Evolutionary conservation across 2,888 invertebrate species (phyloP).

Genomic region (Choristoneura rosaceana): DNA sequence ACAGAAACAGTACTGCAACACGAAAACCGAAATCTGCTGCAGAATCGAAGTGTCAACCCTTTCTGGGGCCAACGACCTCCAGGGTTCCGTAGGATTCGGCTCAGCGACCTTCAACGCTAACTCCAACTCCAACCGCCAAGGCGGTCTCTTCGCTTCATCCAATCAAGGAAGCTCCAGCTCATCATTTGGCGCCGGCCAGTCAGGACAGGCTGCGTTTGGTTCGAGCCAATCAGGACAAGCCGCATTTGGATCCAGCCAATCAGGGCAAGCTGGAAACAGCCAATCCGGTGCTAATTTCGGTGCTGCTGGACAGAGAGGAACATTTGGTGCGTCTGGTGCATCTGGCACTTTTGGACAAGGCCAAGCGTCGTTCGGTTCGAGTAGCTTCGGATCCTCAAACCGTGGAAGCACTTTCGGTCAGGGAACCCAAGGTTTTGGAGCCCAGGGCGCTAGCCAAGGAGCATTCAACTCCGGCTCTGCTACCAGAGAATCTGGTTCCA

Average conservation of each 20-base stretch:
- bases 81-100: constrained; percentile 64
- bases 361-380: constrained; percentile 33
- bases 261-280: constrained; percentile 30
- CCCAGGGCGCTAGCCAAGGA: constrained; percentile 43
- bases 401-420: constrained; percentile 35
- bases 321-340: constrained; percentile 20
- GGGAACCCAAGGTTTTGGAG: constrained; percentile 43
- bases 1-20: constrained; percentile 81
- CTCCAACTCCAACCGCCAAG: constrained; percentile 57
- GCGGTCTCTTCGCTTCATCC: constrained; percentile 54
- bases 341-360: constrained; percentile 18
- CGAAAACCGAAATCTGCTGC: constrained; percentile 79
- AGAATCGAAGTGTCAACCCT: constrained; percentile 67
- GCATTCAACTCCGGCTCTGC: constrained; percentile 40
- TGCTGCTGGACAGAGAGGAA: constrained; percentile 13
- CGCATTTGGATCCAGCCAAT: constrained; percentile 16
- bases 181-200: constrained; percentile 24
- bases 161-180: constrained; percentile 21
- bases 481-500: constrained; percentile 44
- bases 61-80: constrained; percentile 58
- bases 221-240: no score
- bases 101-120: constrained; percentile 56
- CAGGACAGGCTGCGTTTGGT: no score
- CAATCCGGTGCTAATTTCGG: constrained; percentile 20
- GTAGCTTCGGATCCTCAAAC: constrained; percentile 38